Base-by-base conservation (phyloP, 2,888 invertebrate genomes). In the Cataglyphis altisquamis region DNA sequence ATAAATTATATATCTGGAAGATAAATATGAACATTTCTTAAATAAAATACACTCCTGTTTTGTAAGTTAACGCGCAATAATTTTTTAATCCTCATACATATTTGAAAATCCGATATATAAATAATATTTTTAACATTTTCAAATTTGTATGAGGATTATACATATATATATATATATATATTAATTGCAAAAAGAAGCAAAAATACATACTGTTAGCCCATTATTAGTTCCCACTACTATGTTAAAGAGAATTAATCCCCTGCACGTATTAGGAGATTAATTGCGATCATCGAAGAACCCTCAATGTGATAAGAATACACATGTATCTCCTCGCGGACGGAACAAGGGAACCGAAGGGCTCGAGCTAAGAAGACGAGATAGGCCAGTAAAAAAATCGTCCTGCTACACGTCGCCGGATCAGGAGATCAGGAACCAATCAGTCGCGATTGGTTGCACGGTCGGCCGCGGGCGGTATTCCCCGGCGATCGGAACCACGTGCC, bases 401-500 rank as follows among this genome's bases (percentile, higher is more conserved):
- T 82, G 86, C 84, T 87, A 82, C 88, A 84, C 82, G 68, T 82
- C 70, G 45, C 41, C 67, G 57, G 73, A 86, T 84, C 83, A 60
- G 55, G 25, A 82, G 83, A 87, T 86, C 77, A 83, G 78, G 64
- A 84, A 83, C 62, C 84, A 86, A 88, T 88, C 88, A 82, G 83
- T 83, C 85, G 75, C 84, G 82, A 82, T 86, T 83, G 86, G 85
- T 75, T 85, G 84, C 78, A 78, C 75, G 70, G 75, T 60, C 66
- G 64, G 85, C 74, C 84, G 66, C 55, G 36, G 41, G 82, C 60
- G 64, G 52, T 83, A 84, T 66, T 62, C 74, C 78, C 81, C 70
- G 64, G 81, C 78, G 87, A 87, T 86, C 83, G 72, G 81, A 52
- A 86, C 84, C 84, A 86, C 87, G 85, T 87, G 87, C 88, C 88